Base-by-base conservation (phyloP, 92 coral and sea anemone species). In the Actinernus sp. region DNA sequence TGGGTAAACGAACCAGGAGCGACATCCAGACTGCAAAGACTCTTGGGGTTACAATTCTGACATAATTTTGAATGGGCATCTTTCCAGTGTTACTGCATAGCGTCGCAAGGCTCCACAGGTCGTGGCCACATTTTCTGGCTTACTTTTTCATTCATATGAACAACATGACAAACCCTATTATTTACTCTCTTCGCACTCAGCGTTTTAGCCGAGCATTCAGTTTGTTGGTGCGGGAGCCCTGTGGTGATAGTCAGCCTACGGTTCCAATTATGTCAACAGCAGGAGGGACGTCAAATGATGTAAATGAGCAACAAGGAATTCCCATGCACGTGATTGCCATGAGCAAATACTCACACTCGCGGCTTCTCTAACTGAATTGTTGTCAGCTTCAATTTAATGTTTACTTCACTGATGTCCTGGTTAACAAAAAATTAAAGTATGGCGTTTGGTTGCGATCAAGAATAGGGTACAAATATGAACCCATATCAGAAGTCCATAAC, bases 11-110 rank as follows among this genome's bases (percentile, higher is more conserved):
- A 24, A 61, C 61, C 3, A 76, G 61, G 67, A 80, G 64, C 49
- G 96, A 89, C 46, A 85, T 85, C 44, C 55, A 62, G 63, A 85
- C 96, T 44, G 92, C 96, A 33, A 89, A 85, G 81, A 89, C 96
- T n/a, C 61, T 90, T 30, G 92, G 92, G 44, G 38, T 85, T 21
- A 86, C 94, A 6, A 62, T 79, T 31, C 10, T 55, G 20, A 83
- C 91, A 9, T 90, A 85, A 58, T 76, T 90, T 61, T 76, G 49
- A 59, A 90, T 80, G 96, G 89, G 96, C 7, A 78, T 81, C 21
- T 71, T 90, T n/a, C 96, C 96, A 28, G 76, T 86, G 70, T 33
- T 90, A 27, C 55, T 86, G 14, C 96, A 90, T 28, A 90, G 68
- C 44, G 61, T 90, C 34, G 89, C 92, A 27, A 65, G 40, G 76